Evolutionary conservation across 2,113 vertebrate species (phyloP).

Genomic region (Brienomyrus brachyistius): DNA sequence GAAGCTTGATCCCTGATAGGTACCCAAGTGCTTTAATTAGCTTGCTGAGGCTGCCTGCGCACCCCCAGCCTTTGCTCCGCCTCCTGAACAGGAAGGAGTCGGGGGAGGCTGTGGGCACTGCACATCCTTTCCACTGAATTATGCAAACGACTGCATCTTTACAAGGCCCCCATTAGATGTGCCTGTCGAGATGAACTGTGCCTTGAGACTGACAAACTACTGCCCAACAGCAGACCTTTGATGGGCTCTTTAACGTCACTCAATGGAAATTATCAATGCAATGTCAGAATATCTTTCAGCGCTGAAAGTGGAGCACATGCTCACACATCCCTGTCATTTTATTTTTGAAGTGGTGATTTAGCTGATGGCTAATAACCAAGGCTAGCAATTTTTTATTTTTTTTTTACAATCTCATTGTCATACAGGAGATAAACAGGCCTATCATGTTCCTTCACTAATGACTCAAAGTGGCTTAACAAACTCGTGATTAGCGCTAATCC

Average conservation of each 20-base stretch:
- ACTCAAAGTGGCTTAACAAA: constrained; percentile 24
- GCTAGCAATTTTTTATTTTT: constrained; percentile 23
- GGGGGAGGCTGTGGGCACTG: background rate
- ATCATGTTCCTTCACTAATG: constrained; percentile 39
- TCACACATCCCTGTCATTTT: background rate
- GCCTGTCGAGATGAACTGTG: constrained; percentile 36
- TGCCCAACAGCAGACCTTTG: constrained; percentile 48
- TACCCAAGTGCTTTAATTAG: constrained; percentile 38
- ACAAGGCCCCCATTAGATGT: constrained; percentile 28
- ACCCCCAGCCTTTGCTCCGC: background rate
- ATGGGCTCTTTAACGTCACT: constrained; percentile 36
- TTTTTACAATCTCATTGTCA: background rate
- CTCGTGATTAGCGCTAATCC: constrained; percentile 49
- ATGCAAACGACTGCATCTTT: constrained; percentile 25
- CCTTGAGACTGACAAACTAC: constrained; percentile 44
- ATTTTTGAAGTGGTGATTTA: constrained; percentile 48
- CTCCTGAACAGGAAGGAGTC: constrained; percentile 23
- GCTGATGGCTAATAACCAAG: constrained; percentile 31
- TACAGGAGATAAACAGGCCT: constrained; percentile 14
- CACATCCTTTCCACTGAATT: constrained; percentile 23
- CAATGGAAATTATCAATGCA: constrained; percentile 55
- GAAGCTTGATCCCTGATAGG: constrained; percentile 30
- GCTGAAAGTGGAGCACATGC: constrained; percentile 36
- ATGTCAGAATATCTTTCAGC: constrained; percentile 41
- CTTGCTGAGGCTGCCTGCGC: constrained; percentile 15